Conservation (phyloP, 2,888 invertebrate species). For the Poecilobothrus nobilitatus region DNA sequence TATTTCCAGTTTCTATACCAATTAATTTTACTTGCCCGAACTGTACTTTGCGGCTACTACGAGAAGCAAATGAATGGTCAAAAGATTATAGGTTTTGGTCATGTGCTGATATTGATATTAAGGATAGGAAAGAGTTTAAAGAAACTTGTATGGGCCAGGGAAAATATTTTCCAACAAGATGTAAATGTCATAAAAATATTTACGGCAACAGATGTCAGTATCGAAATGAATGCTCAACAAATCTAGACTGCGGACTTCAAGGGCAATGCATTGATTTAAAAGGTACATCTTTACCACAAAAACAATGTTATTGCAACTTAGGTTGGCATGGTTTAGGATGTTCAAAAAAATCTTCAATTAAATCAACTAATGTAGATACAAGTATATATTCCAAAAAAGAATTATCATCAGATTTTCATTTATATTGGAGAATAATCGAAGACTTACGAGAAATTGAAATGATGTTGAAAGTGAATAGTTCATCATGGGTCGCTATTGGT, state of each 20-base stretch:
- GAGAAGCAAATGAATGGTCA: conserved; percentile 89
- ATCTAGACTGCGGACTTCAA: conserved; percentile 76
- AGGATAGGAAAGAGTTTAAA: conserved; percentile 63
- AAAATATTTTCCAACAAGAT: conserved; percentile 64
- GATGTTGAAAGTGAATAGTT: conserved; percentile 77
- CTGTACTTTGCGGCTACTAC: conserved; percentile 79
- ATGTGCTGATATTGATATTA: conserved; percentile 87
- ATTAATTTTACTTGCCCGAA: conserved; percentile 73
- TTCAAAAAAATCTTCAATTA: conserved; percentile 68
- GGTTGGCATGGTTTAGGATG: conserved; percentile 85
- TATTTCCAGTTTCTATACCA: conserved; percentile 72
- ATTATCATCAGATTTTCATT: conserved; percentile 62
- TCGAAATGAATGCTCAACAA: conserved; percentile 75
- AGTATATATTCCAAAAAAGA: conserved; percentile 60
- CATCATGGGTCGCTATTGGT: conserved; percentile 80
- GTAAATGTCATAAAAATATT: conserved; percentile 72
- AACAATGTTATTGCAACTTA: conserved; percentile 81
- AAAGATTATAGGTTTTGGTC: conserved; percentile 85
- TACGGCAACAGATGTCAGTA: conserved; percentile 80
- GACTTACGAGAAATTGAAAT: conserved; percentile 82
- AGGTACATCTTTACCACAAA: conserved; percentile 70
- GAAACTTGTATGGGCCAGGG: conserved; percentile 83
- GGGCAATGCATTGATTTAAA: conserved; percentile 78
- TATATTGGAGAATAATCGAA: conserved; percentile 79
- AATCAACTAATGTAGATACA: conserved; percentile 62